Base-by-base conservation (phyloP, 2,113 vertebrate genomes). In the Arvicanthis niloticus region DNA sequence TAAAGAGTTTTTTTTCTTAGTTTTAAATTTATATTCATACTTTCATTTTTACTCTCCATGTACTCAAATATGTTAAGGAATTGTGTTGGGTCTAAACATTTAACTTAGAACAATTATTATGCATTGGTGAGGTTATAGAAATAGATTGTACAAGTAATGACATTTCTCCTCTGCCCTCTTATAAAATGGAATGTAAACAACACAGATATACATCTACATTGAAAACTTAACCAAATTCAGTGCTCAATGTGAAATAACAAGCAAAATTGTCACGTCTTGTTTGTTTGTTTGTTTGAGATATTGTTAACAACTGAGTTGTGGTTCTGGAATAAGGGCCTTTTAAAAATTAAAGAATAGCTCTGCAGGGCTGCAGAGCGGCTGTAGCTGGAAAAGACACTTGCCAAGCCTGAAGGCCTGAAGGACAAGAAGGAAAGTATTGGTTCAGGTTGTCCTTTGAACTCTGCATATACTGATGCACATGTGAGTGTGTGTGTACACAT, bases 261-360 rank as follows among this genome's bases (percentile, higher is more conserved):
- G 16, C 91, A 45, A 92, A 37, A 82, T 90, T 56, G 42, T 56
- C 45, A 53, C 37, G 56, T 72, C 2, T 81, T 7, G 7, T 68
- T 15, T 12, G 11, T 26, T 85, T 12, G 72, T 68, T 80, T 19
- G 56, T 34, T 1, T 93, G 62, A 93, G 77, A 94, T 73, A 88
- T 65, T 95, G 24, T 75, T 56, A 89, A 75, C 80, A 88, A 67
- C 22, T 87, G 45, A 89, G n/a, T 42, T 60, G 70, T 15, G 12
- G 68, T 26, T 92, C 84, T 45, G 92, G 37, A 90, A 84, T 60
- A 56, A 93, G 48, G 26, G 26, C 48, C 24, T 17, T 17, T 90
- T 85, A 90, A 93, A 91, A 70, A 88, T 95, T 80, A 90, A 89
- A 91, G 70, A 73, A 88, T 95, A 95, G 2, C 17, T 24, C 26